Conservation (phyloP, 1,140 invertebrate species). For the Danaus plexippus region DNA sequence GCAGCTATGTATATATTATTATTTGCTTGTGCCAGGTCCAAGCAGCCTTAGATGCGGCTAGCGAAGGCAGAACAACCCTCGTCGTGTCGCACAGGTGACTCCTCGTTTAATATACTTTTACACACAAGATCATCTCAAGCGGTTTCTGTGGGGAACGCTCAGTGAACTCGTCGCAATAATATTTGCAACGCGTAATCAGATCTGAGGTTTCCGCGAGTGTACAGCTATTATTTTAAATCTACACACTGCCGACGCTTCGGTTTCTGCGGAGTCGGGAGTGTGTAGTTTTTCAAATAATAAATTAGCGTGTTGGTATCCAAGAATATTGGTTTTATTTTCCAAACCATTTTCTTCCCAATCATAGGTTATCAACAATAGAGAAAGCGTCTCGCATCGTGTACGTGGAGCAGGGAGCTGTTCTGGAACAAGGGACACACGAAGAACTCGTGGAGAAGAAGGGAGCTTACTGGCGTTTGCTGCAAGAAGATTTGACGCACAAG, state of each 20-base stretch:
- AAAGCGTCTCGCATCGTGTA: constrained; percentile 87
- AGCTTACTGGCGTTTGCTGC: constrained; percentile 79
- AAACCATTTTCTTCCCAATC: constrained; percentile 1
- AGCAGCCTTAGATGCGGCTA: constrained; percentile 79
- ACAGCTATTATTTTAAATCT: too few species aligned
- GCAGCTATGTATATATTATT: background rate
- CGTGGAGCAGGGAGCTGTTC: constrained; percentile 78
- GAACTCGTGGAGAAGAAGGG: constrained; percentile 81
- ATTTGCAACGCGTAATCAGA: too few species aligned
- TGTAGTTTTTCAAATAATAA: too few species aligned
- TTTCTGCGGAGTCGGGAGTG: too few species aligned
- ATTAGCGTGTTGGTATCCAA: too few species aligned
- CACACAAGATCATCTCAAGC: too few species aligned
- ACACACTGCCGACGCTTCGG: too few species aligned
- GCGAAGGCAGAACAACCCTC: constrained; percentile 86
- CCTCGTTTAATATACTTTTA: too few species aligned
- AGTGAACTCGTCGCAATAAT: too few species aligned
- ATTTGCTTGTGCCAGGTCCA: constrained; percentile 67
- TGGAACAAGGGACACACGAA: constrained; percentile 85
- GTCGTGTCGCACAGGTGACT: constrained; percentile 83
- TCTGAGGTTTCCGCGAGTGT: too few species aligned
- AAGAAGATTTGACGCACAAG: constrained; percentile 50
- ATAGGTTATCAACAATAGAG: constrained; percentile 83
- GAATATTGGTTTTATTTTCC: too few species aligned
- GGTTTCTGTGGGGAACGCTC: too few species aligned